Evolutionary conservation across 2,797 vertebrate species (phyloP).

Genomic region (Chromobotia macracanthus): DNA sequence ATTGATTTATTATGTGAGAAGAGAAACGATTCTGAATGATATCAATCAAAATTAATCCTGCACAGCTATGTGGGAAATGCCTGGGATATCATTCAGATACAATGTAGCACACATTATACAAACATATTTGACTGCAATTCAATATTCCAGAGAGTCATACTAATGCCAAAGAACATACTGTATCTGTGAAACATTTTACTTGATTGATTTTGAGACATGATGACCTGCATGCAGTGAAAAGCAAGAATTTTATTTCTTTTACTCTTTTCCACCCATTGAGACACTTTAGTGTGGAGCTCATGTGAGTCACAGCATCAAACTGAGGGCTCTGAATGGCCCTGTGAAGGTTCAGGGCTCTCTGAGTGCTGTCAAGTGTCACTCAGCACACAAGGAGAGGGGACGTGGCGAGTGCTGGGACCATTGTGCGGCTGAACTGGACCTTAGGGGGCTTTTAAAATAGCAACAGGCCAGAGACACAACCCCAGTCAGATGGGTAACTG

Average conservation of each 20-base stretch:
- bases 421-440: constrained; percentile 23
- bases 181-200: no score
- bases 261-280: constrained; percentile 24
- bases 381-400: constrained; percentile 14
- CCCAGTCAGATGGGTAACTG: constrained; percentile 1
- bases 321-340: constrained; percentile 30
- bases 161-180: not conserved
- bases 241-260: constrained; percentile 21
- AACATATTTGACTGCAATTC: not conserved
- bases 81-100: not conserved
- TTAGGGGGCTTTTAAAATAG: constrained; percentile 30
- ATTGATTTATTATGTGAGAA: not conserved
- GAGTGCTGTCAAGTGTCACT: constrained; percentile 38
- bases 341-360: constrained; percentile 27
- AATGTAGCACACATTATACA: not conserved
- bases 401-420: constrained; percentile 29
- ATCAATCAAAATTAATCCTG: no score
- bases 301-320: constrained; percentile 42
- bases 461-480: constrained; percentile 43
- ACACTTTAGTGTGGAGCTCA: constrained; percentile 15
- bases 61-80: no score
- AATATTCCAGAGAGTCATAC: not conserved
- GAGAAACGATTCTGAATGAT: no score
- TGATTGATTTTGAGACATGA: not conserved
- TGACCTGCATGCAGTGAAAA: not conserved